A percentile compares a stretch with the other conserved stretches of the same genome.
Conservation (phyloP, 2,113 vertebrate genomes). For the Zosterops hypoxanthus region DNA sequence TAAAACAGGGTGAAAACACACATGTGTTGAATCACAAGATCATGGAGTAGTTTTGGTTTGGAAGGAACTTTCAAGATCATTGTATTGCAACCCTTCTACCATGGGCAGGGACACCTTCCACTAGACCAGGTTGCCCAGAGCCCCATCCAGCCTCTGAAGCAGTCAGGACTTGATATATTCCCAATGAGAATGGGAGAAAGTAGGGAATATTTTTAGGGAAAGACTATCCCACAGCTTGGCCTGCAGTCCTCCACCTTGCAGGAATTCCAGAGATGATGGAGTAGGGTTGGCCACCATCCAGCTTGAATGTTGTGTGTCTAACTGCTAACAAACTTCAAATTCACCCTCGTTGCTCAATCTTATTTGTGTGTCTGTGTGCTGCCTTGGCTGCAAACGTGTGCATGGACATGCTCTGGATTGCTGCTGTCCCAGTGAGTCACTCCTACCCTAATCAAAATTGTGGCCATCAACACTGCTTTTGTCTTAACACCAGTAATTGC, state of each 20-base stretch:
- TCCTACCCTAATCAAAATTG: not conserved
- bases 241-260: not conserved
- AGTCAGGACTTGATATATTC: not conserved
- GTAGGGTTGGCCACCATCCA: rapidly evolving
- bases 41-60: not conserved
- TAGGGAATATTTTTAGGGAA: not conserved
- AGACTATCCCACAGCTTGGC: not conserved
- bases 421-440: conserved; percentile 38
- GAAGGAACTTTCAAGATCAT: not conserved
- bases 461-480: conserved; percentile 15
- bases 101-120: not conserved
- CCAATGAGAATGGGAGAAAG: not conserved
- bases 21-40: not conserved
- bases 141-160: not conserved
- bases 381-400: conserved; percentile 15
- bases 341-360: not conserved
- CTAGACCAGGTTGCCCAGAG: not conserved
- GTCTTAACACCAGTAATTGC: conserved; percentile 13
- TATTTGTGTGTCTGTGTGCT: not conserved
- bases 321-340: not conserved
- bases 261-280: not conserved
- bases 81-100: not conserved
- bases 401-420: not conserved
- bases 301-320: not conserved
- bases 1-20: not conserved